phyloP scores from a whole-genome alignment of 2,113 vertebrate species.

The Theristicus caerulescens region DNA sequence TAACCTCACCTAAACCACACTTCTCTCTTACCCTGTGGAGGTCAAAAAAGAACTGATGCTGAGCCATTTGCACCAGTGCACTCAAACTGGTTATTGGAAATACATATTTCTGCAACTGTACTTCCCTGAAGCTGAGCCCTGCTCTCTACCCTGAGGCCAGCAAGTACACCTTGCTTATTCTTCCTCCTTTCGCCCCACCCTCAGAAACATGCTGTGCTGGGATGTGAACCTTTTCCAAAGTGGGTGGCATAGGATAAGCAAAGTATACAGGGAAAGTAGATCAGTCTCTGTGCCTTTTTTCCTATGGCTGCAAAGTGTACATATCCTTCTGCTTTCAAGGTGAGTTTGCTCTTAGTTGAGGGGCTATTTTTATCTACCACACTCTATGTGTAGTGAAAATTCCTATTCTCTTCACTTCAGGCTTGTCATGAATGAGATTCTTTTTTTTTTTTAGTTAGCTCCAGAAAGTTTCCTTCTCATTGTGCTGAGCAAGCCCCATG shows the following conservation, averaged over 20 bases:
- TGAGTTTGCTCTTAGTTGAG: not conserved
- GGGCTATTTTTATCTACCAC: not conserved
- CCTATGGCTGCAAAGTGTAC: not conserved
- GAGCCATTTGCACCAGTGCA: not conserved
- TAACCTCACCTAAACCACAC: not conserved
- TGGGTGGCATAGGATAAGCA: not conserved
- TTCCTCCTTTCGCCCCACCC: not conserved
- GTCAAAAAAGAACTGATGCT: not conserved
- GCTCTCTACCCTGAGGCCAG: not conserved
- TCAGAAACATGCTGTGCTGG: not conserved
- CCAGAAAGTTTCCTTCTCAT: not conserved
- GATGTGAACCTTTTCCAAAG: not conserved
- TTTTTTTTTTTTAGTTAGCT: not conserved
- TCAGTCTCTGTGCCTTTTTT: not conserved
- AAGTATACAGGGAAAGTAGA: not conserved
- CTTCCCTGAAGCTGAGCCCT: not conserved
- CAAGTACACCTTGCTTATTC: not conserved
- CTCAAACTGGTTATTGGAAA: not conserved
- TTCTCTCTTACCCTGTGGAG: not conserved
- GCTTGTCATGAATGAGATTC: not conserved
- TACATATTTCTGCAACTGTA: rapidly evolving
- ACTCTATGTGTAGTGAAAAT: not conserved
- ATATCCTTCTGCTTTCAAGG: not conserved
- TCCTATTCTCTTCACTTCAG: not conserved
- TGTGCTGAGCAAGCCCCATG: not conserved